Percentiles rank a stretch among this genome's conserved stretches.
These are phyloP conservation scores for Eupithecia pulchellata DNA, from an alignment of 2,888 invertebrate genomes.

Conservation along the genomic window DNA sequence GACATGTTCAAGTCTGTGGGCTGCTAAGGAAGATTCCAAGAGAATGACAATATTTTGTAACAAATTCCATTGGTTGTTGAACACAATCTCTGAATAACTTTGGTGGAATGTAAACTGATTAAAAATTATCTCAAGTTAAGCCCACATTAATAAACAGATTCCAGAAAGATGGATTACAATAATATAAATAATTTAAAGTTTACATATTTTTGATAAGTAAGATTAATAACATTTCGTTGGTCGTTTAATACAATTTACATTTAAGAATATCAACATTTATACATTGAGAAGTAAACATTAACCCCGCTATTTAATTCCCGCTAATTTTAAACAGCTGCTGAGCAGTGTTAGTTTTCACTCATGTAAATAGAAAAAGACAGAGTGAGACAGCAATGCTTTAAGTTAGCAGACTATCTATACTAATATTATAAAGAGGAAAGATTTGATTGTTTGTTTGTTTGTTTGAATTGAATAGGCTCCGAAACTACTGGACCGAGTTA, in stretches of 20 bases:
- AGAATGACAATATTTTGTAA: neutral
- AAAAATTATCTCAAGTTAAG: constrained; percentile 8
- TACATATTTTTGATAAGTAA: constrained; percentile 21
- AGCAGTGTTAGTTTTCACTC: no score
- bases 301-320: no score
- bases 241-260: constrained; percentile 37
- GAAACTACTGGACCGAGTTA: no score
- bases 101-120: neutral
- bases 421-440: no score
- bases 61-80: neutral
- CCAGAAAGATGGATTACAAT: constrained; percentile 7
- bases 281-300: constrained; percentile 12
- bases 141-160: constrained; percentile 16
- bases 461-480: no score
- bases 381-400: no score
- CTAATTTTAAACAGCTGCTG: no score
- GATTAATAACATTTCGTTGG: constrained; percentile 40
- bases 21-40: neutral
- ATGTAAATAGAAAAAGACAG: no score
- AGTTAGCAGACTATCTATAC: no score
- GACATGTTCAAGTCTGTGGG: neutral
- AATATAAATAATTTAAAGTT: no score
- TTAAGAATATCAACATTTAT: constrained; percentile 35
- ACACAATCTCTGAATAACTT: neutral
- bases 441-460: no score